Evolutionary conservation across 2,113 vertebrate species (phyloP), one percentile per base, ranked within the genome.

Genomic region (Sylvilagus bachmani): DNA sequence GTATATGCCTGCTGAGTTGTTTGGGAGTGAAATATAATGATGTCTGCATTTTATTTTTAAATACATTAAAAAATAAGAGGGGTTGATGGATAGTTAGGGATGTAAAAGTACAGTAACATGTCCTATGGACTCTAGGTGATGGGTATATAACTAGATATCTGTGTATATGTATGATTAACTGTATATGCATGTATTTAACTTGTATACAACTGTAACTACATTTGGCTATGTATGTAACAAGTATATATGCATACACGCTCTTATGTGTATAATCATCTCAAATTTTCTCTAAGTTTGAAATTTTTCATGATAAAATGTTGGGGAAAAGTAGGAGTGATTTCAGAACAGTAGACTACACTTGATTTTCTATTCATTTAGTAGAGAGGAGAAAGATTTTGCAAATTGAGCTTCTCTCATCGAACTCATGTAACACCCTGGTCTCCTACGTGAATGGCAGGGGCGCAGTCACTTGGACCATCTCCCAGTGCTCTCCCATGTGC

Each of bases 301-400:
- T 0, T 73, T 64, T 87, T 64, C 55, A 73, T 78, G 33, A 38
- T 71, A 64, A 38, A 38, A 44, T 87, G 7, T 81, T 90, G 44
- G 29, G 29, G 22, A 9, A 51, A 58, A 83, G 44, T 69, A 51
- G 80, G 80, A 77, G 53, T 69, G 69, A 31, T 86, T 86, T 93
- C 49, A 81, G 62, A 38, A 81, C 38, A 44, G 36, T 81, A 55
- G 33, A 44, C 22, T 71, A 69, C 22, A 78, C 19, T 62, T 86
- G 86, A 29, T 93, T 92, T 62, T 53, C 33, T 79, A 64, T 6
- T 80, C 51, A 51, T 64, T 81, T 86, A 90, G 53, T 62, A 83
- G 62, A 88, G 71, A 71, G 9, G 9, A 36, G 22, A 64, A 93
- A 78, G 22, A 77, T 64, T 31, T 55, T 31, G 17, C 36, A 33